Percentiles rank a stretch among this genome's conserved stretches.
Conservation (phyloP, 1,140 invertebrate genomes). For the Mamestra configurata region DNA sequence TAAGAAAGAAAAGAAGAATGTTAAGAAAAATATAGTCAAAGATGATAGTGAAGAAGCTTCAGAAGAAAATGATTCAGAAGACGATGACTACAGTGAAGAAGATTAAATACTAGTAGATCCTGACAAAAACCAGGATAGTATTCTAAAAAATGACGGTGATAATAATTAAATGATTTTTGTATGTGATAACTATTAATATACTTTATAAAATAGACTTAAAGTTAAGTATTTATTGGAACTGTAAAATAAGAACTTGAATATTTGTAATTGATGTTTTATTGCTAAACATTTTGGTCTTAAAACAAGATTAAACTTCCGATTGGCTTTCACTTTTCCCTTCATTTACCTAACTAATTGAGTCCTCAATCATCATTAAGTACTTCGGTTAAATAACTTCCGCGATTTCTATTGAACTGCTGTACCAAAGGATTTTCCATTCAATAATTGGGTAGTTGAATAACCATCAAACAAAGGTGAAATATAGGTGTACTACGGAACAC, state of each 20-base stretch:
- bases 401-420: background rate
- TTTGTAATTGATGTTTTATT: conserved; percentile 16
- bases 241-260: background rate
- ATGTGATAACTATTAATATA: background rate
- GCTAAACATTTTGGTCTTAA: background rate
- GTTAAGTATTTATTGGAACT: conserved; percentile 23
- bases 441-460: too few relatives aligned
- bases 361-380: too few relatives aligned
- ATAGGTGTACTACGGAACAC: too few relatives aligned
- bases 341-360: background rate
- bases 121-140: background rate
- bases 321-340: background rate
- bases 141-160: background rate
- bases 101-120: conserved; percentile 49
- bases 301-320: background rate
- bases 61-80: conserved; percentile 60
- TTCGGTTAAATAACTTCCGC: background rate
- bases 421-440: background rate
- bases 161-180: background rate
- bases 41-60: conserved; percentile 60
- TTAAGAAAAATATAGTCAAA: conserved; percentile 51
- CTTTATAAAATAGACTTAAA: background rate
- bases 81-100: conserved; percentile 56
- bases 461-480: too few relatives aligned
- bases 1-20: conserved; percentile 54